A percentile compares a stretch with the other conserved stretches of the same genome.
Evolutionary conservation across 2,797 vertebrate genomes (phyloP).

Genomic region (Rachycentron canadum): DNA sequence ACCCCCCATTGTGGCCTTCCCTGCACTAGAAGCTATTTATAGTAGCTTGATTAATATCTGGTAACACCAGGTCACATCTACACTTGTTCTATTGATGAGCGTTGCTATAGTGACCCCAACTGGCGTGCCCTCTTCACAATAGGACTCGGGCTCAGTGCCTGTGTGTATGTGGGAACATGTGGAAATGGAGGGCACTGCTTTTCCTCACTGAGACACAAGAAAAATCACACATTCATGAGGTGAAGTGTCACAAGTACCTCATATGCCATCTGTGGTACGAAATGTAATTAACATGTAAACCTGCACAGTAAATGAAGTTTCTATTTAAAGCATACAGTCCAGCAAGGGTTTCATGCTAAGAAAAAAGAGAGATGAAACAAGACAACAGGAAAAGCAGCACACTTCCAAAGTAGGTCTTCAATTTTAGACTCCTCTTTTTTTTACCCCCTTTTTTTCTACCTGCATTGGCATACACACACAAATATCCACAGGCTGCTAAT

Average conservation of each 20-base stretch:
- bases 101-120: constrained; percentile 83
- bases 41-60: constrained; percentile 88
- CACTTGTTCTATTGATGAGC: constrained; percentile 87
- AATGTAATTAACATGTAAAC: constrained; percentile 56
- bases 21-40: constrained; percentile 84
- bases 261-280: constrained; percentile 42
- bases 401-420: constrained; percentile 58
- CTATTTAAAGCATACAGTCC: constrained; percentile 40
- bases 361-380: constrained; percentile 24
- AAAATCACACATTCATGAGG: constrained; percentile 41
- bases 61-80: constrained; percentile 86
- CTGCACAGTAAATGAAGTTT: constrained; percentile 14
- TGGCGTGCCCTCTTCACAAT: constrained; percentile 79
- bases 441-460: constrained; percentile 41
- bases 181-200: constrained; percentile 27
- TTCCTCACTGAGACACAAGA: constrained; percentile 14
- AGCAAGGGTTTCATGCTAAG: constrained; percentile 11
- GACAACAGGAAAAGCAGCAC: constrained; percentile 22
- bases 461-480: constrained; percentile 42
- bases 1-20: constrained; percentile 83
- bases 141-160: constrained; percentile 45
- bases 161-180: constrained; percentile 53
- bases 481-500: constrained; percentile 61
- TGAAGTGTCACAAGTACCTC: constrained; percentile 6
- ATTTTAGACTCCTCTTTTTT: constrained; percentile 29